Percentiles rank a stretch among this genome's conserved stretches.
These are phyloP conservation scores for Blastomussa wellsi DNA, from an alignment of 92 coral and sea anemone species.

Conservation along the genomic window DNA sequence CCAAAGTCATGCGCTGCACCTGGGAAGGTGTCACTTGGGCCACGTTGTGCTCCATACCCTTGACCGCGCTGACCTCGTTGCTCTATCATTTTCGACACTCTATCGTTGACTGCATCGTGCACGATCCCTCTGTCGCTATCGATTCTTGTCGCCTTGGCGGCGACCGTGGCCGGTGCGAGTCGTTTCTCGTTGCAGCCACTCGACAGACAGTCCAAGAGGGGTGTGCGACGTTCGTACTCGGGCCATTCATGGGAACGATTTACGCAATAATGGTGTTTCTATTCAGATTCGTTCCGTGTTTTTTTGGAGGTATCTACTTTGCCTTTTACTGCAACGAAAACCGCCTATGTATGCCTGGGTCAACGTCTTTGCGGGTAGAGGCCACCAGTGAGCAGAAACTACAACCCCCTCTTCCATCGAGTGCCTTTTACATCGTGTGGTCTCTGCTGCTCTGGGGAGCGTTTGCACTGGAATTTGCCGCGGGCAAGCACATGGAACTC, in stretches of 20 bases:
- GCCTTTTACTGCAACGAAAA: neutral
- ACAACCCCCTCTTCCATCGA: neutral
- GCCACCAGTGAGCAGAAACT: neutral
- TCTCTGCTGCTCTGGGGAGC: slow-evolving; percentile 14
- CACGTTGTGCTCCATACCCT: neutral
- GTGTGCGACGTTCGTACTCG: slow-evolving; percentile 1
- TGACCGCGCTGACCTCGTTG: neutral
- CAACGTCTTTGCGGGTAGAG: neutral
- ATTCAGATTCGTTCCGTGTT: neutral
- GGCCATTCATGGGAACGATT: slow-evolving; percentile 1
- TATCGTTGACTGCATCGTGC: slow-evolving; percentile 3
- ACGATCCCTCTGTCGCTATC: neutral
- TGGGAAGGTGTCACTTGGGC: neutral
- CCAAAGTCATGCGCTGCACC: neutral
- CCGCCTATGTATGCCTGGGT: neutral
- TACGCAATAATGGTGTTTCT: slow-evolving; percentile 4
- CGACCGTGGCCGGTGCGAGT: neutral
- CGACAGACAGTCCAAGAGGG: slow-evolving; percentile 2
- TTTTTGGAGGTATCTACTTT: slow-evolving; percentile 5
- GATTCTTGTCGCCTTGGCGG: neutral
- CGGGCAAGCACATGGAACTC: neutral
- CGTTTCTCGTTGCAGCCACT: neutral
- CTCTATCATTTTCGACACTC: slow-evolving; percentile 7
- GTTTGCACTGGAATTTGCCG: slow-evolving; percentile 5
- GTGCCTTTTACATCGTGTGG: neutral